Evolutionary conservation across 2,113 vertebrate genomes (phyloP).

Genomic region (Carollia perspicillata): DNA sequence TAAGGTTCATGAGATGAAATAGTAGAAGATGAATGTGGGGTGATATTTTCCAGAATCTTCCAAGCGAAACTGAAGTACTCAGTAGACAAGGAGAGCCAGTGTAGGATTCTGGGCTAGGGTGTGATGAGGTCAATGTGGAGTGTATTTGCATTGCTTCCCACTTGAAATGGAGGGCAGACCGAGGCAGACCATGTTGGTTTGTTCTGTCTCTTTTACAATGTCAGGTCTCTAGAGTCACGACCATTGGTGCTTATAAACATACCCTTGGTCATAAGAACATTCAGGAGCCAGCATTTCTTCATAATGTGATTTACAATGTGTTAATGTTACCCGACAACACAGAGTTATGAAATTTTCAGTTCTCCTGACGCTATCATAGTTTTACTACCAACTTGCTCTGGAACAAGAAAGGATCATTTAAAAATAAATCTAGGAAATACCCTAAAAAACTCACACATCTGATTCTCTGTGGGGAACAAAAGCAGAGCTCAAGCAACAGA

Average conservation of each 20-base stretch:
- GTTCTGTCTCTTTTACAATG: neutral
- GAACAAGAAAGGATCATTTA: neutral
- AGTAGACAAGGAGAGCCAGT: neutral
- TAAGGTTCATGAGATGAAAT: neutral
- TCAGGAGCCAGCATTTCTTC: neutral
- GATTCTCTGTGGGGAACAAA: neutral
- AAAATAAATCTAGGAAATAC: slow-evolving; percentile 25
- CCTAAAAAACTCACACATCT: neutral
- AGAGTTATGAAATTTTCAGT: slow-evolving; percentile 2
- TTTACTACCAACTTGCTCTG: neutral
- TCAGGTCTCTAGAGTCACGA: neutral
- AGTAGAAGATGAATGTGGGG: neutral
- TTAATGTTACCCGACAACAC: neutral
- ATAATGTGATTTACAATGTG: neutral
- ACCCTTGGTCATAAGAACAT: neutral
- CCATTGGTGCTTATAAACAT: neutral
- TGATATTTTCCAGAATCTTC: neutral
- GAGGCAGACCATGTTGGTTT: neutral
- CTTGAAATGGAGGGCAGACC: neutral
- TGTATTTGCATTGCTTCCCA: neutral
- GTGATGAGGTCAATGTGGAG: neutral
- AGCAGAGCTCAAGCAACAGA: neutral
- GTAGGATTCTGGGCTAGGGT: neutral
- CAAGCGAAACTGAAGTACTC: neutral
- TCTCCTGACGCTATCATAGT: neutral